phyloP scores from a whole-genome alignment of 2,113 vertebrate species.

The Hemicordylus capensis region DNA sequence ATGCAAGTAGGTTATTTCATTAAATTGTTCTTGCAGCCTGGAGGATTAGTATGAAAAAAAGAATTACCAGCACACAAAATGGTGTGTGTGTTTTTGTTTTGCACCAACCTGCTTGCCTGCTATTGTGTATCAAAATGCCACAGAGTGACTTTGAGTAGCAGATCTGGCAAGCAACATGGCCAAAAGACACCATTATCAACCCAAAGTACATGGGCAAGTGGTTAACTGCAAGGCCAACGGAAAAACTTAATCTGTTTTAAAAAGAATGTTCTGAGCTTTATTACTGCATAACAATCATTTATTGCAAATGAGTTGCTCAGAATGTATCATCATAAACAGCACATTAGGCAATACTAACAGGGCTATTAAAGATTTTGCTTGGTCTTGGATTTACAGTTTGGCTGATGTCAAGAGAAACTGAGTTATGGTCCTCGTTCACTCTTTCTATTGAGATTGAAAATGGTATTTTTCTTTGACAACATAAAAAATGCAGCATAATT shows the following conservation, averaged over 20 bases:
- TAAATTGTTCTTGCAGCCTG: conserved; percentile 7
- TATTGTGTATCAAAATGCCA: not conserved
- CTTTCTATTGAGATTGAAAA: conserved; percentile 14
- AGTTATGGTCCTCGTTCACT: not conserved
- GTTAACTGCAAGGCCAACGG: conserved; percentile 11
- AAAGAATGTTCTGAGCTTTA: conserved; percentile 17
- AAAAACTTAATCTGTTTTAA: conserved; percentile 39
- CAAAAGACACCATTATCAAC: not conserved
- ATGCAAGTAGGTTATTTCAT: conserved; percentile 35
- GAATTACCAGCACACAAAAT: not conserved
- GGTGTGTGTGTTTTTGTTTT: no score
- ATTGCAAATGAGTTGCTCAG: conserved; percentile 29
- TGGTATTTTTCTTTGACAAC: conserved; percentile 13
- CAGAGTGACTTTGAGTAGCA: not conserved
- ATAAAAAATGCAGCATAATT: conserved; percentile 38
- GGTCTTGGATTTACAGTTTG: conserved; percentile 24
- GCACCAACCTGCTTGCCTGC: not conserved
- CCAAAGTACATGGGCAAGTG: not conserved
- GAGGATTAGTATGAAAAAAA: not conserved
- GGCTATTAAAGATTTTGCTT: conserved; percentile 33
- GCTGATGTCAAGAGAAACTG: conserved; percentile 22
- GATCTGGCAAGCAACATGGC: not conserved
- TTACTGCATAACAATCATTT: conserved; percentile 27
- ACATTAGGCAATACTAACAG: conserved; percentile 34
- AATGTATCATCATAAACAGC: conserved; percentile 45